Base-by-base conservation (phyloP, 2,797 vertebrate genomes). In the Acanthiza pusilla region DNA sequence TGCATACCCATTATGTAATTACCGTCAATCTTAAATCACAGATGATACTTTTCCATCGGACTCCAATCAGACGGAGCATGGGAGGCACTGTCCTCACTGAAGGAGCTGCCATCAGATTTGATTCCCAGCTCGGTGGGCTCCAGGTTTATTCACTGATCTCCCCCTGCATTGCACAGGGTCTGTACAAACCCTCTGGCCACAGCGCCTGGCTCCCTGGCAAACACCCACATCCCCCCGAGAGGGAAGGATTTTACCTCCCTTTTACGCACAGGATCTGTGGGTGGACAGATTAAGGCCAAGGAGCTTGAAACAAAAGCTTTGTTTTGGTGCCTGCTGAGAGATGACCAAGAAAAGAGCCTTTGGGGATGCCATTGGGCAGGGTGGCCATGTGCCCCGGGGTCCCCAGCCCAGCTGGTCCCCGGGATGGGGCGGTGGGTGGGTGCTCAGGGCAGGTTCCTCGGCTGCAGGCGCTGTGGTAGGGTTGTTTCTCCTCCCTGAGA, bases 1-100 rank as follows among this genome's bases (percentile, higher is more conserved):
- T 86, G 77, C 88, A 29, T 81, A 36, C 51, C 74, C 93, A 94
- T 93, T 95, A 95, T 90, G 83, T 94, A 96, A 94, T 96, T 96
- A 93, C 76, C 1, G 5, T 5, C 54, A 34, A 94, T 93, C 70
- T 89, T 96, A 91, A 96, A 95, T 87, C 88, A 82, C 48, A 63
- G 66, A 32, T 78, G 36, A 68, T 58, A 62, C 63, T 89, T 57
- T 42, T 47, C 83, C 25, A 19, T 57, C 53, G 2, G 94, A 75
- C 77, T 66, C 15, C 0, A 55, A 60, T 58, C 88, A 53, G 68
- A 30, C 0, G 0, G 38, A 26, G 50, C 76, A 47, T 0, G 1
- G 47, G 58, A 87, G 51, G 53, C 60, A 76, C 72, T 36, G 3
- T 20, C 66, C 70, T 38, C 66, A 2, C 58, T 9, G 8, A 5